Conservation (phyloP, 2,113 vertebrate species). For the Chloropsis cyanopogon region DNA sequence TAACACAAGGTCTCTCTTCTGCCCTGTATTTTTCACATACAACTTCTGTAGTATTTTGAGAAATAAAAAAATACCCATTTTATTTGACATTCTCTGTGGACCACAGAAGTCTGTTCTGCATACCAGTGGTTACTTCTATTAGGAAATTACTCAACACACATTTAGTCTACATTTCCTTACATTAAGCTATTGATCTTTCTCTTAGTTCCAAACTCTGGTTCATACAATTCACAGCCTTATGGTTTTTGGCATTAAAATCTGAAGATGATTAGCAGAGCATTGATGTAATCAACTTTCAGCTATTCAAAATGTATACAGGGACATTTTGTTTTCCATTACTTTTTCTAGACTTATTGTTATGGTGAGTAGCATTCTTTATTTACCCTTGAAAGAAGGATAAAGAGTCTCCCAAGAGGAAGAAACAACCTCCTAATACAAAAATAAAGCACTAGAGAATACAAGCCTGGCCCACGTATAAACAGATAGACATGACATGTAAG, state of each 20-base stretch:
- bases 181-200: background rate
- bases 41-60: background rate
- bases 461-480: background rate
- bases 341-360: constrained; percentile 12
- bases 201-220: background rate
- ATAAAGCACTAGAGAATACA: background rate
- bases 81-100: background rate
- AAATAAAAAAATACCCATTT: background rate
- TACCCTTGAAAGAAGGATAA: background rate
- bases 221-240: background rate
- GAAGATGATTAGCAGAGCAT: background rate
- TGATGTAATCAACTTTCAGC: background rate
- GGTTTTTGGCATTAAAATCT: background rate
- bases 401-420: background rate
- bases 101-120: background rate
- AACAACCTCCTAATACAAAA: background rate
- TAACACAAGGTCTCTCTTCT: background rate
- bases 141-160: background rate
- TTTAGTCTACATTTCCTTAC: background rate
- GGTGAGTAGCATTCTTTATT: constrained; percentile 13
- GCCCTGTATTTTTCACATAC: background rate
- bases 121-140: background rate
- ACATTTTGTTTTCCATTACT: constrained; percentile 16
- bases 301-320: background rate
- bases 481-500: background rate